Base-by-base conservation (phyloP, 2,888 invertebrate genomes). In the Xylocampa areola region DNA sequence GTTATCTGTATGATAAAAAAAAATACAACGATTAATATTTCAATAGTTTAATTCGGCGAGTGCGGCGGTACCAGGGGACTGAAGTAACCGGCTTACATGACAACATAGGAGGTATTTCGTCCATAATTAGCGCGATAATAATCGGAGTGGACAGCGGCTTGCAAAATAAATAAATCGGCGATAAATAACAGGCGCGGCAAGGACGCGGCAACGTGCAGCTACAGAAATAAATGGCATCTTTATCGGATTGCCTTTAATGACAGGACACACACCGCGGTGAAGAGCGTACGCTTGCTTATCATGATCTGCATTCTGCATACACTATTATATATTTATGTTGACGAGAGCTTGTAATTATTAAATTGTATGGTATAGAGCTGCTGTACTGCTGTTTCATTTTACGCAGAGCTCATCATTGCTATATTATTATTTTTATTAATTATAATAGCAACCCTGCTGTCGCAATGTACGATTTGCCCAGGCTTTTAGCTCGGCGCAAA, bases 41-140 rank as follows among this genome's bases (percentile, higher is more conserved):
- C 7, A 25, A 21, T 60, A 17, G 32, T 68, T 45, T 10, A 45
- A 23, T 48, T 47, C 1, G 4, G 27, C 27, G 33, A 10, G 29
- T 19, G 39, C 39, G 14, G n/a, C 17, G 6, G 3, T 39, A 55
- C 39, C 51, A 55, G 29, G 27, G 10, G 16, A 33, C 13, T 25
- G 27, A 29, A 32, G 49, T 63, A 49, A 59, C 55, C 71, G 53
- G 71, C 49, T 32, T 10, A 37, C 48, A 48, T 57, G 49, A 51
- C 39, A 23, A 35, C 43, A 37, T 16, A 39, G 52, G 33, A 54
- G 68, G 43, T 52, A 39, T 52, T 51, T 66, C 39, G 36, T 33
- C 37, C 44, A 37, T 60, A 68, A 76, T 76, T 73, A 65, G 37
- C 19, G 25, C 37, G 49, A 64, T 64, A 58, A 54, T 67, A 61